Conservation (phyloP, 2,888 invertebrate species). For the Xestia rhomboidea region DNA sequence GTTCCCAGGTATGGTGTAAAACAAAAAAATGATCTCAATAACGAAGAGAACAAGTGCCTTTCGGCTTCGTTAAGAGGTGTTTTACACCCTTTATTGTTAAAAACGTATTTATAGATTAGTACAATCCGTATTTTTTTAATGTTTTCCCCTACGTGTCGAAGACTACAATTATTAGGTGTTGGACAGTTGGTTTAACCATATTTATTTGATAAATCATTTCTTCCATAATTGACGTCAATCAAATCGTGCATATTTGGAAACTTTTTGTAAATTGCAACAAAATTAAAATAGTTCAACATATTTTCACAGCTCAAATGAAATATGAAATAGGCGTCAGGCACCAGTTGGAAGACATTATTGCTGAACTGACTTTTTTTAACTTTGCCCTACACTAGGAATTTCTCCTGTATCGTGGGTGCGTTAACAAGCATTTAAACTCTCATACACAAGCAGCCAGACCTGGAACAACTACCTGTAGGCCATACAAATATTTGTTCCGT, state of each 20-base stretch:
- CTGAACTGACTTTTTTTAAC: background rate
- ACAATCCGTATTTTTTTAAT: too few relatives aligned
- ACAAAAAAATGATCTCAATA: too few relatives aligned
- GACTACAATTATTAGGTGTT: too few relatives aligned
- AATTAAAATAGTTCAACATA: background rate
- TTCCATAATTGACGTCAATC: background rate
- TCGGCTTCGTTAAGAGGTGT: too few relatives aligned
- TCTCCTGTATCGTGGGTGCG: background rate
- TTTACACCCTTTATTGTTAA: too few relatives aligned
- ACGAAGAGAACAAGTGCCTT: too few relatives aligned
- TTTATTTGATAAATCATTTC: conserved; percentile 16
- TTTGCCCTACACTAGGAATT: background rate
- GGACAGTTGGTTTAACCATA: too few relatives aligned
- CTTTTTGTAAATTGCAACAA: background rate
- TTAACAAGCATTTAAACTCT: background rate
- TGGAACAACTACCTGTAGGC: background rate
- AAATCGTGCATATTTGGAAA: background rate
- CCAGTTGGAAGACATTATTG: background rate
- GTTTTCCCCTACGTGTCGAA: too few relatives aligned
- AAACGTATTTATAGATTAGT: too few relatives aligned
- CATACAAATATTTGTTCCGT: too few relatives aligned
- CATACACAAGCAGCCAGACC: background rate
- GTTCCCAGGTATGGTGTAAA: too few relatives aligned
- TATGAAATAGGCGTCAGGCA: background rate
- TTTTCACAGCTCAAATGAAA: background rate